phyloP scores from a whole-genome alignment of 2,113 vertebrate genomes.

The Nansenia antarctica region DNA sequence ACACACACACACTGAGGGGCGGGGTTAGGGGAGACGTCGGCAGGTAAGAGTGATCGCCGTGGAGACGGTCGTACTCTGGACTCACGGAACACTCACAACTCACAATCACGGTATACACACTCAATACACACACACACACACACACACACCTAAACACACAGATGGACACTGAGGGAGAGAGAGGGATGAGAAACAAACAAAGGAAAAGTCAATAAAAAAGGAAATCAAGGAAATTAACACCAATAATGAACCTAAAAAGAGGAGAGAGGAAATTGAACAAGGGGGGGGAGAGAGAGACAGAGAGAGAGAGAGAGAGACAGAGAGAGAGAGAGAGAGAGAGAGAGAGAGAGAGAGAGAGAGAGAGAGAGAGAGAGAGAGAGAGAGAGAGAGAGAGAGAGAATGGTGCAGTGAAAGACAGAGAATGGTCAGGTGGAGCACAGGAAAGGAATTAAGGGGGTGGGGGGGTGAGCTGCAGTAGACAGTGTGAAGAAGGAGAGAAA shows the following conservation, averaged over 20 bases:
- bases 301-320: no score
- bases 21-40: slow-evolving; percentile 36
- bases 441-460: not conserved
- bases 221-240: no score
- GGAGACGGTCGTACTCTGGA: slow-evolving; percentile 45
- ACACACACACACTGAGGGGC: slow-evolving; percentile 12
- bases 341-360: no score
- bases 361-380: no score
- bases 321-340: no score
- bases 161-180: not conserved
- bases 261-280: no score
- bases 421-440: not conserved
- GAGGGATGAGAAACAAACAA: not conserved
- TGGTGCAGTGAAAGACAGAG: not conserved
- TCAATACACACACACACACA: not conserved
- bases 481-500: not conserved
- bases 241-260: no score
- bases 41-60: slow-evolving; percentile 35
- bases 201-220: not conserved
- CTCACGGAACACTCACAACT: not conserved
- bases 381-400: not conserved
- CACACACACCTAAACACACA: not conserved
- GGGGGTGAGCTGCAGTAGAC: not conserved
- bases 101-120: slow-evolving; percentile 5
- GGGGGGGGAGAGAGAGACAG: no score